Evolutionary conservation across 2,797 vertebrate species (phyloP).

Genomic region (Sebastes matsubarae): DNA sequence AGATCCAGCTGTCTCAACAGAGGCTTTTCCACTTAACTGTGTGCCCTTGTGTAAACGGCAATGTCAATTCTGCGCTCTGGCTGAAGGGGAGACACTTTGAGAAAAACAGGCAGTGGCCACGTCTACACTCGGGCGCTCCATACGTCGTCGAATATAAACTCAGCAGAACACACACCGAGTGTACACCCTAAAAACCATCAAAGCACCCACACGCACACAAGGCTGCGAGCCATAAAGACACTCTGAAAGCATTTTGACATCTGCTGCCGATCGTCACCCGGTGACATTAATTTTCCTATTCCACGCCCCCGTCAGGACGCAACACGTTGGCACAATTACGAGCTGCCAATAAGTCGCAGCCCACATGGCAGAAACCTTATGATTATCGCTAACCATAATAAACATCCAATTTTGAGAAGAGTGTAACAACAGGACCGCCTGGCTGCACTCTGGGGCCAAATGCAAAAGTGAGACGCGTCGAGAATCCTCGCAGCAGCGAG

Average conservation of each 20-base stretch:
- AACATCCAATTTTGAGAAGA: conserved; percentile 46
- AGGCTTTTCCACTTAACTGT: conserved; percentile 79
- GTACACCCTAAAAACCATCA: conserved; percentile 45
- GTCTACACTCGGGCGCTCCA: conserved; percentile 67
- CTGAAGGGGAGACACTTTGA: conserved; percentile 39
- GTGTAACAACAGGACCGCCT: conserved; percentile 20
- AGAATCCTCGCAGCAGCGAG: conserved; percentile 38
- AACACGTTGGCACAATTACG: conserved; percentile 54
- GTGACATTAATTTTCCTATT: conserved; percentile 57
- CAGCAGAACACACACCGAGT: conserved; percentile 48
- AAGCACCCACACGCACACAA: conserved; percentile 47
- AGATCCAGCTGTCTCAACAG: conserved; percentile 82
- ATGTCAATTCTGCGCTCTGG: conserved; percentile 63
- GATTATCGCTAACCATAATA: conserved; percentile 57
- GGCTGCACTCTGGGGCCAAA: conserved; percentile 9
- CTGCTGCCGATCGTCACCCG: conserved; percentile 49
- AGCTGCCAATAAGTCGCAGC: conserved; percentile 46
- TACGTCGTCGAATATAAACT: conserved; percentile 37
- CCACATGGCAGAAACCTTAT: conserved; percentile 35
- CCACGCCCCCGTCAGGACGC: conserved; percentile 44
- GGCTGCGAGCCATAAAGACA: conserved; percentile 39
- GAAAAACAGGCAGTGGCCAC: conserved; percentile 70
- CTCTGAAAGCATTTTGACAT: conserved; percentile 48
- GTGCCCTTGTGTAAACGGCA: conserved; percentile 80
- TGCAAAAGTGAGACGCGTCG: conserved; percentile 31